phyloP scores from a whole-genome alignment of 2,113 vertebrate genomes.

The Sebastes fasciatus region DNA sequence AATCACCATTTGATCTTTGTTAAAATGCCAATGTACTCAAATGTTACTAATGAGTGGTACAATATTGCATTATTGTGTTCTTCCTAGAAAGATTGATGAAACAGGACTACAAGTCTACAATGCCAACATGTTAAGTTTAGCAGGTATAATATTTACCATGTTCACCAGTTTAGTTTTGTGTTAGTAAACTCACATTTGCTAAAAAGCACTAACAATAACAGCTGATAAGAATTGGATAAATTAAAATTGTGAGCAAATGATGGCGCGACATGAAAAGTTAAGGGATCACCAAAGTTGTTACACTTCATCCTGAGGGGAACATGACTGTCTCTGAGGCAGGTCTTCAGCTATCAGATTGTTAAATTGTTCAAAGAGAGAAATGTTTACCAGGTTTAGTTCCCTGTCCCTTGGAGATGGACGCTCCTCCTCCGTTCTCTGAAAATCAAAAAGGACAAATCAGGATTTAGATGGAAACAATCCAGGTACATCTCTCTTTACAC shows the following conservation, averaged over 20 bases:
- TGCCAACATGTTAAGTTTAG: background rate
- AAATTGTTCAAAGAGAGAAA: background rate
- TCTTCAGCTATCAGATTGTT: background rate
- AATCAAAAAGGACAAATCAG: constrained; percentile 19
- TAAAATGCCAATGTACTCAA: background rate
- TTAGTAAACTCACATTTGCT: background rate
- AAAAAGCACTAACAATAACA: background rate
- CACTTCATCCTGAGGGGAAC: background rate
- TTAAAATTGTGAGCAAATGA: background rate
- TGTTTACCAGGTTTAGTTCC: constrained; percentile 72
- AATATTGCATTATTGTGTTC: background rate
- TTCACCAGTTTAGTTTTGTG: background rate
- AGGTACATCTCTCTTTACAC: background rate
- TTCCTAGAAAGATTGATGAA: no score
- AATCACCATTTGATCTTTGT: background rate
- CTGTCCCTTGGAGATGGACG: constrained; percentile 55
- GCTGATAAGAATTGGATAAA: no score
- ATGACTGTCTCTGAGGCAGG: background rate
- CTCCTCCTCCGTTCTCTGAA: constrained; percentile 58
- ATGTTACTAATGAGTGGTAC: no score
- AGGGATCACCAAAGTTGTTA: background rate
- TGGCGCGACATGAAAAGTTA: background rate
- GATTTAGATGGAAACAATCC: background rate
- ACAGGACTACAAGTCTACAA: background rate
- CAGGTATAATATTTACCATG: background rate